Evolutionary conservation across 1,140 invertebrate species (phyloP).

Genomic region (Plectus sambesii): DNA sequence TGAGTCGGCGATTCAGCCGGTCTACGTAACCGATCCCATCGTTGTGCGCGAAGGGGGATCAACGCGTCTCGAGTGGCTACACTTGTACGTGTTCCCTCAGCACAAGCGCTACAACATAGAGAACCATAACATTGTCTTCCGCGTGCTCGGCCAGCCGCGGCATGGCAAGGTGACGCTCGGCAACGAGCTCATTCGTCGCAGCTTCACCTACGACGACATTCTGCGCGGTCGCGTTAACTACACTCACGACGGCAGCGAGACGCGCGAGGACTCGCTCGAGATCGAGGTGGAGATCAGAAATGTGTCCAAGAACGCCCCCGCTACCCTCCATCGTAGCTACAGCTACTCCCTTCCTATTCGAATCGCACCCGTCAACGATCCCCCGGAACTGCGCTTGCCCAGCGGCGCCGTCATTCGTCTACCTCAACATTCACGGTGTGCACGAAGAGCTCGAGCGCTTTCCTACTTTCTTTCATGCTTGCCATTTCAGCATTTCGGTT

Average conservation of each 20-base stretch:
- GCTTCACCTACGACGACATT: conserved; percentile 28
- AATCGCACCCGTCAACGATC: conserved; percentile 31
- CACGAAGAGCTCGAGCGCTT: not conserved
- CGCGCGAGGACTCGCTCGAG: conserved; percentile 23
- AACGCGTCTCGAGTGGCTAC: conserved; percentile 19
- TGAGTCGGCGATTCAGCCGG: conserved; percentile 7
- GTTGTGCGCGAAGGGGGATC: conserved; percentile 6
- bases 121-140: conserved; percentile 20
- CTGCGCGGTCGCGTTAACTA: conserved; percentile 22
- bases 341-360: too few relatives aligned
- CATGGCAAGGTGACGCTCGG: conserved; percentile 17
- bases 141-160: conserved; percentile 16
- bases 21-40: conserved; percentile 24
- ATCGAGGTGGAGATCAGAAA: conserved; percentile 19
- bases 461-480: not conserved
- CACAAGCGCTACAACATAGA: conserved; percentile 18
- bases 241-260: conserved; percentile 30
- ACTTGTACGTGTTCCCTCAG: conserved; percentile 28
- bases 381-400: conserved; percentile 25
- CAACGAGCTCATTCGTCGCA: conserved; percentile 7
- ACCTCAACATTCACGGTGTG: conserved; percentile 5
- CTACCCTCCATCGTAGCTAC: too few relatives aligned
- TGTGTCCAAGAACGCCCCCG: too few relatives aligned
- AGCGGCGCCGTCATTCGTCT: conserved; percentile 24
- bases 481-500: conserved; percentile 15